Evolutionary conservation across 2,888 invertebrate species (phyloP).

Genomic region (Neoitamus cyanurus): DNA sequence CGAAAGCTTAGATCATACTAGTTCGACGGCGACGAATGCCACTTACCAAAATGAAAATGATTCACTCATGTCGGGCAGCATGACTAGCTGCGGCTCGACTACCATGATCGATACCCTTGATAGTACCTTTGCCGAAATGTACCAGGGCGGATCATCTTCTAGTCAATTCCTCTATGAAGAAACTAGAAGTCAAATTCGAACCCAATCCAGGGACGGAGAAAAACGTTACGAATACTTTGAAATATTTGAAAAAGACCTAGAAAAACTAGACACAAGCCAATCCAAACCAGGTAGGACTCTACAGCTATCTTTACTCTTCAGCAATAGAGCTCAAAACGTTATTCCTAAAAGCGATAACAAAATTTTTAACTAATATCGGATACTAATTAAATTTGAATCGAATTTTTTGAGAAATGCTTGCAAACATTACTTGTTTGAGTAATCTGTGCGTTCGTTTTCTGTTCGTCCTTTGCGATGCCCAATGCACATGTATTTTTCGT

Average conservation of each 20-base stretch:
- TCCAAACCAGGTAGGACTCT: slow-evolving; percentile 50
- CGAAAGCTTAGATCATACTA: slow-evolving; percentile 80
- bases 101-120: slow-evolving; percentile 85
- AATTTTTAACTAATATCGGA: slow-evolving; percentile 10
- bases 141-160: slow-evolving; percentile 41
- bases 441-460: not conserved
- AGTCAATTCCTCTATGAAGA: slow-evolving; percentile 41
- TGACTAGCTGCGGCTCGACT: slow-evolving; percentile 85
- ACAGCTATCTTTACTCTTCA: slow-evolving; percentile 42
- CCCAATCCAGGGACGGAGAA: slow-evolving; percentile 42
- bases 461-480: slow-evolving; percentile 9
- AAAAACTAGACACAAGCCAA: slow-evolving; percentile 46
- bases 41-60: slow-evolving; percentile 87
- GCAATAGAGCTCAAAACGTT: slow-evolving; percentile 49
- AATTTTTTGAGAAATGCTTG: slow-evolving; percentile 48
- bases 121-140: slow-evolving; percentile 50
- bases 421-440: slow-evolving; percentile 49
- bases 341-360: slow-evolving; percentile 25
- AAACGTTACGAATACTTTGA: slow-evolving; percentile 50
- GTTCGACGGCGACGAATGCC: slow-evolving; percentile 83
- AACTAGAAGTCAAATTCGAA: slow-evolving; percentile 26
- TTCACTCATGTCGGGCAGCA: slow-evolving; percentile 86
- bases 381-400: not conserved
- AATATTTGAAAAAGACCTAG: slow-evolving; percentile 50
- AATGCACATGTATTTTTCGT: slow-evolving; percentile 13